phyloP scores from a whole-genome alignment of 2,113 vertebrate species.

The Platysteira castanea region DNA sequence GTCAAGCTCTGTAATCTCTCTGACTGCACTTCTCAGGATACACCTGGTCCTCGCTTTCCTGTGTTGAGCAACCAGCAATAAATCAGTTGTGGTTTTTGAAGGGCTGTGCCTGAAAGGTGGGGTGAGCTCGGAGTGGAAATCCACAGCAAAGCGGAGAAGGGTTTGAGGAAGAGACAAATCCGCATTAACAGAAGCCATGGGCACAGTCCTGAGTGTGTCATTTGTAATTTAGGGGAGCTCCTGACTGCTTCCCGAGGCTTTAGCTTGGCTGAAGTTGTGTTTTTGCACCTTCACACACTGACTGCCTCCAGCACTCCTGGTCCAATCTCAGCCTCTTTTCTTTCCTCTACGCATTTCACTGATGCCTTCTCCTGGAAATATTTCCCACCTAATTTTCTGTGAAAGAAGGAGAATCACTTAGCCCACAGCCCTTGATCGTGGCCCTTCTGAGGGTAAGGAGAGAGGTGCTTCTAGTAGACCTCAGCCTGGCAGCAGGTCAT shows the following conservation, averaged over 20 bases:
- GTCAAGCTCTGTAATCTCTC: not conserved
- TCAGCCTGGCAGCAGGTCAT: not conserved
- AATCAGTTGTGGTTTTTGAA: not conserved
- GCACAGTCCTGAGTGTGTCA: not conserved
- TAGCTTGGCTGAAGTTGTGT: not conserved
- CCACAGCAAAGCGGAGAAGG: not conserved
- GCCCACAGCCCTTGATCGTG: not conserved
- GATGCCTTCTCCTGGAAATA: not conserved
- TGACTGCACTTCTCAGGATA: not conserved
- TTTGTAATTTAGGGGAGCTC: not conserved
- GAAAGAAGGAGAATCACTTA: not conserved
- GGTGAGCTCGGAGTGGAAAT: not conserved
- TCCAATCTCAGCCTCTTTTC: not conserved
- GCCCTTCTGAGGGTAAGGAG: not conserved
- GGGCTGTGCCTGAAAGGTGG: not conserved
- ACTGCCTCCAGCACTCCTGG: not conserved
- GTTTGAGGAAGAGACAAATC: not conserved
- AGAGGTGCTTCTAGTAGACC: not conserved
- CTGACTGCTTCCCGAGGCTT: not conserved
- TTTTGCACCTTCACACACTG: not conserved
- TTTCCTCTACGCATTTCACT: not conserved
- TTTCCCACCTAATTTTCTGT: not conserved
- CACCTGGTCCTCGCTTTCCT: not conserved
- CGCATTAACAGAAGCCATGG: not conserved
- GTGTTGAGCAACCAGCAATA: not conserved